phyloP scores from a whole-genome alignment of 2,113 vertebrate species.

The Prolemur simus region DNA sequence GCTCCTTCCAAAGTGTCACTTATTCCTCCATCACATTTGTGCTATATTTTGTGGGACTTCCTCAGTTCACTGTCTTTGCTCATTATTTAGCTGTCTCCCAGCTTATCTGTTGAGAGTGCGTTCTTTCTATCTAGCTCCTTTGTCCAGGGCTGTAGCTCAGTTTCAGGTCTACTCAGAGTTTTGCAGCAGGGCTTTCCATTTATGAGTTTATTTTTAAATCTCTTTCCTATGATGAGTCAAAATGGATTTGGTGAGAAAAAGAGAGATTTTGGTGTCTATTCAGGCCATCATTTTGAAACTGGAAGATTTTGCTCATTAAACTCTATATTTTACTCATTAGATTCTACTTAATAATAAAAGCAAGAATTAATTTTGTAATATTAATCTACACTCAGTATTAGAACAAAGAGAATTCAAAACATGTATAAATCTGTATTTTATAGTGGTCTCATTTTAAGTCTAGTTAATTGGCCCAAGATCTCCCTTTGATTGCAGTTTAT shows the following conservation, averaged over 20 bases:
- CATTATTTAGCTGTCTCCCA: not conserved
- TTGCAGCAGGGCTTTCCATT: not conserved
- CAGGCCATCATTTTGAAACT: not conserved
- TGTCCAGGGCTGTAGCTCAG: not conserved
- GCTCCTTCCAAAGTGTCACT: not conserved
- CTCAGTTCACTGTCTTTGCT: not conserved
- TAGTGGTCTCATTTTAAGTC: not conserved
- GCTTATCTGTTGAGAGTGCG: not conserved
- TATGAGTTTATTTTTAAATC: slow-evolving; percentile 17
- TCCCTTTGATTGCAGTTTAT: not conserved
- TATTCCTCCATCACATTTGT: not conserved
- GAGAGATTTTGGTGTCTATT: not conserved
- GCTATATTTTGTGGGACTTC: not conserved
- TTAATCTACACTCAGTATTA: not conserved
- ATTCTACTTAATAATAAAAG: not conserved
- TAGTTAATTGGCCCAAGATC: not conserved
- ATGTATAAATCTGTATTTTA: not conserved
- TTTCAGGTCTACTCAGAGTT: not conserved
- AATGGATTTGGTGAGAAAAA: not conserved
- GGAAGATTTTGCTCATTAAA: not conserved
- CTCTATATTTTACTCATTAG: not conserved
- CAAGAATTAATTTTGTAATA: not conserved
- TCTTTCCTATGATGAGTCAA: not conserved
- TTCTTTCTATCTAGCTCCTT: not conserved
- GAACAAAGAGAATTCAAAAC: not conserved